phyloP scores from a whole-genome alignment of 2,113 vertebrate species.

The Myotis davidii region DNA sequence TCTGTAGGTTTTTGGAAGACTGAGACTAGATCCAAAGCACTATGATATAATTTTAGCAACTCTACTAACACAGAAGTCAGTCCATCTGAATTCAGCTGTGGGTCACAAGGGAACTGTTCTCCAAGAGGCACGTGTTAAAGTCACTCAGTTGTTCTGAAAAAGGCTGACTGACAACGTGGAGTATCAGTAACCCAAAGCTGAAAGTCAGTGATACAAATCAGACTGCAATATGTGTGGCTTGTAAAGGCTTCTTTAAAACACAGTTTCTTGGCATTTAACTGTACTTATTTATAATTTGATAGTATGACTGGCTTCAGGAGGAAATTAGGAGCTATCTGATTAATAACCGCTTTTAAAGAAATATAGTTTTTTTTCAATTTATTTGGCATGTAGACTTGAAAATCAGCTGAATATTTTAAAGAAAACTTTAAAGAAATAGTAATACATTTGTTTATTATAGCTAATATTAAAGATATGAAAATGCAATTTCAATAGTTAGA shows the following conservation, averaged over 20 bases:
- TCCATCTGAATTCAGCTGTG: conserved; percentile 7
- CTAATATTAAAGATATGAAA: background rate
- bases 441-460: background rate
- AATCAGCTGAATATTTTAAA: background rate
- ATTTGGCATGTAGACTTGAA: background rate
- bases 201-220: background rate
- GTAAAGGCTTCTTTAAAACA: background rate
- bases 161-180: background rate
- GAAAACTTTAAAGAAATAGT: background rate
- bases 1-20: background rate
- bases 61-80: background rate
- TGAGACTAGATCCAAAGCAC: background rate
- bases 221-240: background rate
- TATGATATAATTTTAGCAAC: background rate
- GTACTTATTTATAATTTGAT: background rate
- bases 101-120: background rate
- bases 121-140: background rate
- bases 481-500: background rate
- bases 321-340: background rate
- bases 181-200: background rate
- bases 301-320: background rate
- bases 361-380: background rate
- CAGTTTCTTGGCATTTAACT: background rate
- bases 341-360: background rate
- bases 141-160: conserved; percentile 6